Evolutionary conservation across 2,888 invertebrate species (phyloP), one percentile per base, ranked within the genome.

Genomic region (Hipparchia semele): DNA sequence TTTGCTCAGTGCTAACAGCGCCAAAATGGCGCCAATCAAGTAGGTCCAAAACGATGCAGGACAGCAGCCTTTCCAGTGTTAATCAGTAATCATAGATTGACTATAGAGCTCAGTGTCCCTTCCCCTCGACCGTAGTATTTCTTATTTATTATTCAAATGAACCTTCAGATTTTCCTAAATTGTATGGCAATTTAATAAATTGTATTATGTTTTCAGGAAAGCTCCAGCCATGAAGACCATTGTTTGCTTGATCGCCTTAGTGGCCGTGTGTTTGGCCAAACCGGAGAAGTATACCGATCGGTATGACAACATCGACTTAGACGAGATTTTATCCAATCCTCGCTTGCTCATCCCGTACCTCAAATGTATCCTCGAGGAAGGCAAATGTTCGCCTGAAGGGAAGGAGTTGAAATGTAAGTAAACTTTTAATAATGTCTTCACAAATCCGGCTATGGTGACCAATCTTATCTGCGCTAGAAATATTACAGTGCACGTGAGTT

Each of bases 401-500:
- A 95, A 94, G 80, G 96, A 96, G 86, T 88, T 97, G 0, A 96
- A 95, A 94, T 92, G 97, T 97, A 87, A 94, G 94, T 92, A 49
- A 49, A 6, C 10, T 51, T n/a, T 56, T 7, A 1, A 13, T 53
- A 53, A 9, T 2, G 6, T 53, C 2, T 9, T 23, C 23, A 23
- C 23, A 23, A 23, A 23, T 23, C 53, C 9, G 8, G 8, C 53
- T 1, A 8, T 0, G 46, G 46, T 23, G 23, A 1, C 23, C 23
- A 23, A 23, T 23, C 23, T 23, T n/a, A n/a, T n/a, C n/a, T n/a
- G n/a, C n/a, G n/a, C n/a, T n/a, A n/a, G n/a, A n/a, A n/a, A n/a
- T n/a, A n/a, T 23, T 23, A 23, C 23, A 23, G 23, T 23, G 23
- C 23, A 23, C 23, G 1, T 1, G 23, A 23, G 23, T 23, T 23